Evolutionary conservation across 2,113 vertebrate genomes (phyloP).

Genomic region (Vidua chalybeata): DNA sequence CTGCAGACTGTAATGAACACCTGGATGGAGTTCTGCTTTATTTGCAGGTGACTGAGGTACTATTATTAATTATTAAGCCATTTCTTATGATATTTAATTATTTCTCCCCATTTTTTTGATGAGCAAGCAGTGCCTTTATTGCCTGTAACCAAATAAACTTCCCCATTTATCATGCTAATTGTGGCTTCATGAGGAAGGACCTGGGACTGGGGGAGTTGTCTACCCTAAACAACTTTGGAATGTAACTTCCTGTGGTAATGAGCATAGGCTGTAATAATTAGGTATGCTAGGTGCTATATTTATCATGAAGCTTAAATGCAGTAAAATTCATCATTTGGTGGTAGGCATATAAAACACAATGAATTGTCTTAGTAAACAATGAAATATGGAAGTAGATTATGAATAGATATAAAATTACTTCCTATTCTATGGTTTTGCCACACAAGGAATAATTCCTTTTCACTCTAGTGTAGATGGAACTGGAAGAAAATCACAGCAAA

Average conservation of each 20-base stretch:
- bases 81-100: conserved; percentile 54
- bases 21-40: conserved; percentile 3
- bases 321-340: conserved; percentile 10
- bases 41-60: not conserved
- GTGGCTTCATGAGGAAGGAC: conserved; percentile 74
- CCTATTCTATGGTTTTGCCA: not conserved
- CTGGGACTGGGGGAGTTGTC: conserved; percentile 64
- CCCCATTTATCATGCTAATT: conserved; percentile 78
- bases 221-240: conserved; percentile 63
- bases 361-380: conserved; percentile 22
- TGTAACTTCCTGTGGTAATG: conserved; percentile 65
- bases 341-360: not conserved
- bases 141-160: conserved; percentile 61
- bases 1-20: not conserved
- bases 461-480: not conserved
- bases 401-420: not conserved
- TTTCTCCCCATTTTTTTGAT: conserved; percentile 62
- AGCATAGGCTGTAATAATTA: conserved; percentile 66
- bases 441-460: not conserved
- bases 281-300: conserved; percentile 59
- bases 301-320: conserved; percentile 56
- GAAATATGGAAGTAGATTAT: not conserved
- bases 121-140: conserved; percentile 65
- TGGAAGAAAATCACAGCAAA: not conserved
- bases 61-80: conserved; percentile 47